Conservation (phyloP, 1,140 invertebrate species). For the Lepidurus couesii region DNA sequence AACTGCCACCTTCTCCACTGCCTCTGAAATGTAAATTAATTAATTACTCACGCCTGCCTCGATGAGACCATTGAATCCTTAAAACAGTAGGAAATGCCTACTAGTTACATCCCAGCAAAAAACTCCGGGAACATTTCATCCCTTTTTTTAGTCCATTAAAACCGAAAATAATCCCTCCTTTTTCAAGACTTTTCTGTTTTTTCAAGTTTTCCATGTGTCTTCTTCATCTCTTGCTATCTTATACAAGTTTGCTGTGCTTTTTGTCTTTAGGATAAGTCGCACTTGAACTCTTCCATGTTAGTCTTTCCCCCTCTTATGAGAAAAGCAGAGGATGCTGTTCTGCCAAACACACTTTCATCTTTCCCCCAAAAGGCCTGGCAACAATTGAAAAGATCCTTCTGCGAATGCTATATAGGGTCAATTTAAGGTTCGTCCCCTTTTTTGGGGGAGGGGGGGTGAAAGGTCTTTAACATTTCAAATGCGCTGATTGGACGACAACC, state of each 20-base stretch:
- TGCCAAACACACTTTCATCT: not conserved
- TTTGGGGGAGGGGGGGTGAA: not conserved
- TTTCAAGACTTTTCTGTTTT: not conserved
- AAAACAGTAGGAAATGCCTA: not conserved
- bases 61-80: not conserved
- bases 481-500: conserved; percentile 20
- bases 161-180: not conserved
- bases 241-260: not conserved
- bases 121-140: no score
- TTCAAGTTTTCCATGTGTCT: not conserved
- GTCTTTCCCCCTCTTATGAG: not conserved
- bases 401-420: not conserved
- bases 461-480: not conserved
- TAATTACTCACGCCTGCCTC: not conserved
- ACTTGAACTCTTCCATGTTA: not conserved
- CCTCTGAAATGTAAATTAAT: not conserved
- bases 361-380: not conserved
- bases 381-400: conserved; percentile 12
- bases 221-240: not conserved
- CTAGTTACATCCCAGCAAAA: no score
- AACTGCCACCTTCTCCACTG: not conserved
- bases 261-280: not conserved
- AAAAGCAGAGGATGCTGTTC: not conserved
- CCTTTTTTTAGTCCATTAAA: no score
- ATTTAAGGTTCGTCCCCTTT: not conserved